phyloP scores from a whole-genome alignment of 2,113 vertebrate genomes.

The Cottus gobio region DNA sequence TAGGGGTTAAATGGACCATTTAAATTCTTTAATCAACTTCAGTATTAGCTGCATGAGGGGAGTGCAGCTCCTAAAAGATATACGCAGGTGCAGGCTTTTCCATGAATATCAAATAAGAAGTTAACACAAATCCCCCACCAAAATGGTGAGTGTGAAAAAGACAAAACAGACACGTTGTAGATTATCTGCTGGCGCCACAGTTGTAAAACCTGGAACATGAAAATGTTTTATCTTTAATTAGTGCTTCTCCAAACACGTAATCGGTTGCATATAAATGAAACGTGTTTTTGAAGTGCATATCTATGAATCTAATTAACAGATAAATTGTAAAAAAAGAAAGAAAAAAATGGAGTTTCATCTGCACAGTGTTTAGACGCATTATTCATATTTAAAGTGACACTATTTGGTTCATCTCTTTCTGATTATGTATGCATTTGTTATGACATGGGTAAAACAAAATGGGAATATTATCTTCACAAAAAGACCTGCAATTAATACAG shows the following conservation, averaged over 20 bases:
- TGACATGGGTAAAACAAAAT: neutral
- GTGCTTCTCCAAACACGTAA: neutral
- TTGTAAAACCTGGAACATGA: neutral
- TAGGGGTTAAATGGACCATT: slow-evolving; percentile 81
- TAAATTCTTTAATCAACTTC: slow-evolving; percentile 84
- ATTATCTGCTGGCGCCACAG: neutral
- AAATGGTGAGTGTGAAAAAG: slow-evolving; percentile 4
- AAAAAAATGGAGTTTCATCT: neutral
- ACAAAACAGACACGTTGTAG: neutral
- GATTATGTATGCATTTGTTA: neutral
- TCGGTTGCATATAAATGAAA: neutral
- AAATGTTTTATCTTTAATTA: neutral
- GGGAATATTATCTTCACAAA: neutral
- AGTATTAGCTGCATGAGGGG: slow-evolving; percentile 71
- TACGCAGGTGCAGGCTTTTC: slow-evolving; percentile 39
- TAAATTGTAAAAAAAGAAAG: neutral
- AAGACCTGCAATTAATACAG: neutral
- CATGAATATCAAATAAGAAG: slow-evolving; percentile 64
- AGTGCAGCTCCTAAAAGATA: slow-evolving; percentile 45
- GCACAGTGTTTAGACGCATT: neutral
- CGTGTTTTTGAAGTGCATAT: neutral
- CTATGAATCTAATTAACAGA: neutral
- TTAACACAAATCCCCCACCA: slow-evolving; percentile 22
- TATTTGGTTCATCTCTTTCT: neutral
- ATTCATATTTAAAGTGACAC: neutral